A percentile compares a stretch with the other conserved stretches of the same genome.
Conservation (phyloP, 2,888 invertebrate genomes). For the Subacronicta megacephala region DNA sequence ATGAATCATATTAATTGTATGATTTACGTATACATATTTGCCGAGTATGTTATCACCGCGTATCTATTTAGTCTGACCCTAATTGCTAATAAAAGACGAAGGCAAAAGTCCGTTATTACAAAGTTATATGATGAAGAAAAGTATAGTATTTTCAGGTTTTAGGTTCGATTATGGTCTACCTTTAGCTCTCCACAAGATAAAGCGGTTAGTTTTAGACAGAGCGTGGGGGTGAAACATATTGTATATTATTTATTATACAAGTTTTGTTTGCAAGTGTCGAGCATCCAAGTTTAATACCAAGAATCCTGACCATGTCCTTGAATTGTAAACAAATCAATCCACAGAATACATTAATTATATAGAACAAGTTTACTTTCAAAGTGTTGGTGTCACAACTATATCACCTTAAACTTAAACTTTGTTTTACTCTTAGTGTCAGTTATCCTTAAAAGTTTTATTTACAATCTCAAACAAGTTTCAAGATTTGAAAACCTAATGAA, state of each 20-base stretch:
- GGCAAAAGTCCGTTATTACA: constrained; percentile 25
- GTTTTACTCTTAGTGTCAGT: constrained; percentile 34
- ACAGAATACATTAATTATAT: constrained; percentile 33
- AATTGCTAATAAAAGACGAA: constrained; percentile 26
- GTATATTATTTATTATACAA: constrained; percentile 28
- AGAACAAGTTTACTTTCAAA: constrained; percentile 19
- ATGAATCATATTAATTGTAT: constrained; percentile 9
- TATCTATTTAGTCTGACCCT: constrained; percentile 26
- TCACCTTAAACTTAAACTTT: constrained; percentile 22
- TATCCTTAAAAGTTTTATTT: constrained; percentile 31
- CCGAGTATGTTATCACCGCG: constrained; percentile 16
- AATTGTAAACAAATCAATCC: constrained; percentile 20
- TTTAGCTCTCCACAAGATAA: too few species aligned
- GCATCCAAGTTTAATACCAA: constrained; percentile 16
- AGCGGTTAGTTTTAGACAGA: too few species aligned
- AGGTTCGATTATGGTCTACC: too few species aligned
- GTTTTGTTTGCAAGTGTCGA: constrained; percentile 18
- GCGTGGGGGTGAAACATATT: too few species aligned
- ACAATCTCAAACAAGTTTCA: constrained; percentile 22
- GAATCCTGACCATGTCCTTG: constrained; percentile 15
- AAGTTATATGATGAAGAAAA: too few species aligned
- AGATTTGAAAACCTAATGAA: constrained; percentile 22
- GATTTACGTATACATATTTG: constrained; percentile 10
- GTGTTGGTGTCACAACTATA: constrained; percentile 29
- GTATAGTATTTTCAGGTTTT: too few species aligned